phyloP scores from a whole-genome alignment of 1,140 invertebrate genomes.

The Cephus cinctus region DNA sequence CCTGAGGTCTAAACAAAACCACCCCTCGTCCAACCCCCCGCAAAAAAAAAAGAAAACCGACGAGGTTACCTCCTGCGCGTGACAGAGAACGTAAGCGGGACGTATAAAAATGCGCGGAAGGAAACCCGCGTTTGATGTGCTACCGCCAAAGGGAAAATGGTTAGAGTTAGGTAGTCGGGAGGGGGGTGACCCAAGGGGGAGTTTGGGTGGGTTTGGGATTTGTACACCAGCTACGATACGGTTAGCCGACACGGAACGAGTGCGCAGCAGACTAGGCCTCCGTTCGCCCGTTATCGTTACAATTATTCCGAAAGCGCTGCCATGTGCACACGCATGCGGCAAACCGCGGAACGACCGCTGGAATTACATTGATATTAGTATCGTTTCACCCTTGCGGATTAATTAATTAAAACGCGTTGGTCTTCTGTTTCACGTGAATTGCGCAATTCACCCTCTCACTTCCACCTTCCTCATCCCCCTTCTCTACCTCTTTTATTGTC shows the following conservation, averaged over 20 bases:
- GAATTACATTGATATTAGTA: slow-evolving; percentile 53
- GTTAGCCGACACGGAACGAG: too few species aligned
- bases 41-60: too few species aligned
- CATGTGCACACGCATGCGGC: slow-evolving; percentile 34
- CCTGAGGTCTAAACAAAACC: too few species aligned
- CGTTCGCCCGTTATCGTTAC: slow-evolving; percentile 32
- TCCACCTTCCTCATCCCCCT: background rate
- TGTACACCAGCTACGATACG: slow-evolving; percentile 45
- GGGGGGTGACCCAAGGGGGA: slow-evolving; percentile 1
- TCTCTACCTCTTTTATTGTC: too few species aligned
- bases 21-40: too few species aligned
- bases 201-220: slow-evolving; percentile 18
- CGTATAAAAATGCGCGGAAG: background rate
- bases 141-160: background rate
- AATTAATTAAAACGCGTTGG: slow-evolving; percentile 52
- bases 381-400: slow-evolving; percentile 42
- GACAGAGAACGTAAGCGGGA: slow-evolving; percentile 21
- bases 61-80: too few species aligned
- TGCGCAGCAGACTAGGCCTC: too few species aligned
- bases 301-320: slow-evolving; percentile 37
- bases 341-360: slow-evolving; percentile 36
- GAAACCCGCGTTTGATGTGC: slow-evolving; percentile 5
- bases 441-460: background rate
- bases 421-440: background rate
- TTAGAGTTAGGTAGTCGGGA: too few species aligned